Percentiles rank a stretch among this genome's conserved stretches.
Evolutionary conservation across 2,797 vertebrate genomes (phyloP).

Genomic region (Argentina silus): DNA sequence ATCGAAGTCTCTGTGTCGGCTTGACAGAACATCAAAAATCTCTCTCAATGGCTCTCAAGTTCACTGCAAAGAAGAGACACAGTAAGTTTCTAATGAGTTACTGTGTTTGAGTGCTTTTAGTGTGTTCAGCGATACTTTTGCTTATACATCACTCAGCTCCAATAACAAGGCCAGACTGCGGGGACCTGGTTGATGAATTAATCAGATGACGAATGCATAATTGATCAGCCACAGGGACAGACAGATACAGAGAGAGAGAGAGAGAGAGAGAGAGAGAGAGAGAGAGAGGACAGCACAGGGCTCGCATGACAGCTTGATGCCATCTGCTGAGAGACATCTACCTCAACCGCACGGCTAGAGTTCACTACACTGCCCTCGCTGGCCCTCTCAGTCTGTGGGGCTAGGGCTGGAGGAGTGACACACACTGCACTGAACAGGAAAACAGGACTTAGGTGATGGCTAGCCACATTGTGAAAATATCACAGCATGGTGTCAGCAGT

Average conservation of each 20-base stretch:
- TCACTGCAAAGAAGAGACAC: neutral
- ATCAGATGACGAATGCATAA: neutral
- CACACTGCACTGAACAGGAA: neutral
- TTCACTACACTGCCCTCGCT: neutral
- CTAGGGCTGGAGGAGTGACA: neutral
- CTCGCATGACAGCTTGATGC: constrained; percentile 11
- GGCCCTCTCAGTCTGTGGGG: neutral
- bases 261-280: neutral
- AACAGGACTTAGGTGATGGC: constrained; percentile 1
- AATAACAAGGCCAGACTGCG: neutral
- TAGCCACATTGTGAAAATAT: neutral
- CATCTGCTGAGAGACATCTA: constrained; percentile 10
- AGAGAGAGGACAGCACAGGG: neutral
- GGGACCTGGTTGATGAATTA: neutral
- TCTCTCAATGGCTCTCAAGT: neutral
- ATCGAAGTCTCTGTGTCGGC: neutral
- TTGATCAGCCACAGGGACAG: constrained; percentile 6
- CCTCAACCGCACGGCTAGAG: neutral
- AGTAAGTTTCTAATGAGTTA: neutral
- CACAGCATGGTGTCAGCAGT: neutral
- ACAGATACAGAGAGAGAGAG: neutral
- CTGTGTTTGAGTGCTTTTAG: neutral
- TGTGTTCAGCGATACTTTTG: no score
- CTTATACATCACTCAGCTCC: neutral
- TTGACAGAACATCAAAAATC: neutral